These are phyloP conservation scores for Megaceryle maxima DNA, from an alignment of 2,113 vertebrate species.

Conservation along the genomic window DNA sequence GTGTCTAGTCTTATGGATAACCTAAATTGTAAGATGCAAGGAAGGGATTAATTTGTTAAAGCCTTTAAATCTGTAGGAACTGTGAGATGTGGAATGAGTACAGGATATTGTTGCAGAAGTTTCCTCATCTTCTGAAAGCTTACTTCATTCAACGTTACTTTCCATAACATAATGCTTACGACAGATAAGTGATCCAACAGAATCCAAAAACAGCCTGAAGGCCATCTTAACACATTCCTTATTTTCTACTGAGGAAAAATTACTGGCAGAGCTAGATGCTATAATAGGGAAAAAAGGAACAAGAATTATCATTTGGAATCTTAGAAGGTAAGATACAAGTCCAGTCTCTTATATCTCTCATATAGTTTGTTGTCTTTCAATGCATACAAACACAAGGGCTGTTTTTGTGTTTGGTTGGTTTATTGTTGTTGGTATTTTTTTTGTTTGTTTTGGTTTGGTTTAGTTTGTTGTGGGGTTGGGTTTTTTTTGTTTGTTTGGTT, in stretches of 20 bases:
- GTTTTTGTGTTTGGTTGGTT: too few relatives aligned
- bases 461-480: too few relatives aligned
- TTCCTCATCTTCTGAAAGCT: background rate
- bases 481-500: background rate
- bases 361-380: background rate
- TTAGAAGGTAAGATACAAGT: constrained; percentile 79
- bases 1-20: background rate
- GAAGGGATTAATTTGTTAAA: background rate
- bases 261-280: constrained; percentile 83
- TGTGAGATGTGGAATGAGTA: background rate
- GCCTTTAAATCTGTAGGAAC: background rate
- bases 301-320: constrained; percentile 95
- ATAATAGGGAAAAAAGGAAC: constrained; percentile 86
- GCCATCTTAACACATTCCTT: constrained; percentile 87
- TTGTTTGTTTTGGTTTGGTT: background rate
- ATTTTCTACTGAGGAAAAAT: constrained; percentile 79
- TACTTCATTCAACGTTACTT: background rate
- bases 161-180: constrained; percentile 82
- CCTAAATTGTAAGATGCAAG: background rate
- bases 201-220: constrained; percentile 80
- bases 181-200: constrained; percentile 68
- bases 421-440: background rate
- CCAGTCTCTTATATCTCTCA: background rate
- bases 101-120: background rate
- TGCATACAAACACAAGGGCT: background rate